A percentile compares a stretch with the other conserved stretches of the same genome.
phyloP scores from a whole-genome alignment of 1,140 invertebrate species.

The Drosophila kohkoa region DNA sequence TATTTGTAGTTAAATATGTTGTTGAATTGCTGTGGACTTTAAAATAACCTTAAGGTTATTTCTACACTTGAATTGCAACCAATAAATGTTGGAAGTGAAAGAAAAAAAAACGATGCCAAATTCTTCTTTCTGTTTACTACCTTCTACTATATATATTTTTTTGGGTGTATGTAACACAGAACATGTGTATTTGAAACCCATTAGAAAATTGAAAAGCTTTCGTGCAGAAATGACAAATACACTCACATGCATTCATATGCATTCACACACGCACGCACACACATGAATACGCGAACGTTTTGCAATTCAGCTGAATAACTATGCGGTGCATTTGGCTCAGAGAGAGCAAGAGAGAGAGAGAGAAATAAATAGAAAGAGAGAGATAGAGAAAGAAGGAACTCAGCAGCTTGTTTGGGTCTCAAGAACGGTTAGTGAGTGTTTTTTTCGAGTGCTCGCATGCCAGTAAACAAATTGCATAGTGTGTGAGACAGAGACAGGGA shows the following conservation, averaged over 20 bases:
- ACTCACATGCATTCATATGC: not conserved
- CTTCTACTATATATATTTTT: not conserved
- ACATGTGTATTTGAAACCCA: not conserved
- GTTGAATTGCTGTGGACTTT: no score
- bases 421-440: conserved; percentile 10
- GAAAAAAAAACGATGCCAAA: no score
- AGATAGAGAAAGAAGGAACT: no score
- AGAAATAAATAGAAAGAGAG: no score
- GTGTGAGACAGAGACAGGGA: not conserved
- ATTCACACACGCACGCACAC: not conserved
- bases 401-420: conserved; percentile 7
- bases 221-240: conserved; percentile 5
- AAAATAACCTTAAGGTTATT: no score
- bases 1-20: no score
- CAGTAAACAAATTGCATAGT: conserved; percentile 61
- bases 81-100: no score
- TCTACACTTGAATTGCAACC: no score
- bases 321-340: conserved; percentile 12
- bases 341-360: not conserved
- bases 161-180: not conserved
- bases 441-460: conserved; percentile 39
- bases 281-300: not conserved
- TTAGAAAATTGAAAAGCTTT: conserved; percentile 7
- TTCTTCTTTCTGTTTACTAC: not conserved
- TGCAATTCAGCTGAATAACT: conserved; percentile 22